These are phyloP conservation scores for Acanthopleura granulata DNA, from an alignment of 2,888 invertebrate species.

Conservation along the genomic window DNA sequence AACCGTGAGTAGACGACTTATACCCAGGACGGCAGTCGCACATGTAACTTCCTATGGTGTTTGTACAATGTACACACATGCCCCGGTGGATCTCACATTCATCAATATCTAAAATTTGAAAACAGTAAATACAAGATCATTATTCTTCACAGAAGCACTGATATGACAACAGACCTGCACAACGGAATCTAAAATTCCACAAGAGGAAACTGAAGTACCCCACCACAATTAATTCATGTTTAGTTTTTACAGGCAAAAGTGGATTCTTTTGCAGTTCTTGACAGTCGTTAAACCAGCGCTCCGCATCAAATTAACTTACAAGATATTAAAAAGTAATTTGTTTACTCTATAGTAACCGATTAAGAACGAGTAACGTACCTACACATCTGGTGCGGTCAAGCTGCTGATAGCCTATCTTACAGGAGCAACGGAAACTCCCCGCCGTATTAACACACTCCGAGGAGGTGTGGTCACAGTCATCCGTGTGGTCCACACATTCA, in stretches of 20 bases:
- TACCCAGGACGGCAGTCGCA: not conserved
- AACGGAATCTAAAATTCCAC: no score
- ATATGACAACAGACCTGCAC: no score
- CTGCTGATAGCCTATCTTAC: not conserved
- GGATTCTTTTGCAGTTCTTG: no score
- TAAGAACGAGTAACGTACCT: no score
- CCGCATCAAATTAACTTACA: no score
- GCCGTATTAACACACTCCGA: not conserved
- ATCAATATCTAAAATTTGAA: not conserved
- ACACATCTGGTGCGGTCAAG: not conserved
- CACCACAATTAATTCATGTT: no score
- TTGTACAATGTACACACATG: not conserved
- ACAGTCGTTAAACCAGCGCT: no score
- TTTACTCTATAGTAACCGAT: no score
- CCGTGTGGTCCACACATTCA: not conserved
- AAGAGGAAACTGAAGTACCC: no score
- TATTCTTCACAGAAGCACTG: no score
- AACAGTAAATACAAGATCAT: not conserved
- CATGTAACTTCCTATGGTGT: not conserved
- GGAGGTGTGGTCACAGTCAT: not conserved
- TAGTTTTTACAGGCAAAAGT: no score
- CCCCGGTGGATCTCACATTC: not conserved
- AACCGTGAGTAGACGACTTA: not conserved
- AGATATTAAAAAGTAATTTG: no score
- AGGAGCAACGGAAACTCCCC: not conserved